phyloP scores from a whole-genome alignment of 2,888 invertebrate genomes.

The Eugnorisma glareosa region DNA sequence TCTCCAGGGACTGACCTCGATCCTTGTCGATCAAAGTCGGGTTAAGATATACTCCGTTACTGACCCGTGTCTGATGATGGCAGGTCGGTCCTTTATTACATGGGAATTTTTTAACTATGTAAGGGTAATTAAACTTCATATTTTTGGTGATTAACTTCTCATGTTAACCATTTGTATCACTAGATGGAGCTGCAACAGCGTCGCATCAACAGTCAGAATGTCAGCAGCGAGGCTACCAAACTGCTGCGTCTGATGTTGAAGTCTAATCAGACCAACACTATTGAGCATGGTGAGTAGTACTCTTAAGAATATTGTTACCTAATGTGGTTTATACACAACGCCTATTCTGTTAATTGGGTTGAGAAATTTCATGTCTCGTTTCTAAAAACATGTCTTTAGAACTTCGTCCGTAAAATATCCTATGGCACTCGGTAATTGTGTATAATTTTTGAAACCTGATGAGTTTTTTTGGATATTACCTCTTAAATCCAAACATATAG shows the following conservation, averaged over 20 bases:
- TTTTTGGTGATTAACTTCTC: neutral
- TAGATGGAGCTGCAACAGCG: slow-evolving; percentile 87
- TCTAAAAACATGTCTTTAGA: no score
- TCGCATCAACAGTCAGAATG: slow-evolving; percentile 83
- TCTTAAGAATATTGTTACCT: no score
- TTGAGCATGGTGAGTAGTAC: slow-evolving; percentile 81
- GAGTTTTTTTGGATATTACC: no score
- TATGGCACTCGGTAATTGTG: no score
- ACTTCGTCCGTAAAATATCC: no score
- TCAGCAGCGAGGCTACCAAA: slow-evolving; percentile 86
- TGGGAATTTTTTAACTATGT: neutral
- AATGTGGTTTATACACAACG: no score
- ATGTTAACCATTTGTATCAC: neutral
- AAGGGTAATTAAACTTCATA: neutral
- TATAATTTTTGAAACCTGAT: no score
- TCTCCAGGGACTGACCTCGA: neutral
- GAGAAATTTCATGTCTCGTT: no score
- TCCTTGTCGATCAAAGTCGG: neutral
- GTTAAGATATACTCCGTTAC: neutral
- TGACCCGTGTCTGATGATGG: neutral
- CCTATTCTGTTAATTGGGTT: no score
- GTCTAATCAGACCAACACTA: slow-evolving; percentile 85
- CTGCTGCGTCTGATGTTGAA: slow-evolving; percentile 86
- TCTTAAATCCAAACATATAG: no score
- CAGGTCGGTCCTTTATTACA: neutral